A percentile compares a stretch with the other conserved stretches of the same genome.
phyloP scores from a whole-genome alignment of 2,113 vertebrate genomes.

The Callocephalon fimbriatum region DNA sequence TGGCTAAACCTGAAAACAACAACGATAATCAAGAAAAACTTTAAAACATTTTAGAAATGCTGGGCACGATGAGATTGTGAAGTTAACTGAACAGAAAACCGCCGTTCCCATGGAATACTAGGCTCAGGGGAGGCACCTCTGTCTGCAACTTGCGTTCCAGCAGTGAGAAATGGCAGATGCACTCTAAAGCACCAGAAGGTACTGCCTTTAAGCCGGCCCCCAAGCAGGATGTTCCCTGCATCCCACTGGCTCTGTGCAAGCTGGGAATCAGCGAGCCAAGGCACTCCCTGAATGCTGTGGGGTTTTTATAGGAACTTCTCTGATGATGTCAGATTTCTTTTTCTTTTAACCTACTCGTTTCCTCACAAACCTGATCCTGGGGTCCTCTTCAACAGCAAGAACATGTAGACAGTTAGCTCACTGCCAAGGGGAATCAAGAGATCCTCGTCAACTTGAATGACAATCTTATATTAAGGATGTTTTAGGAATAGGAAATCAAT shows the following conservation, averaged over 20 bases:
- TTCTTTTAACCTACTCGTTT: background rate
- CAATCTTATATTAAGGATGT: background rate
- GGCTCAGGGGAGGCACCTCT: background rate
- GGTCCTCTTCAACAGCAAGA: background rate
- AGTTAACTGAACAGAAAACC: background rate
- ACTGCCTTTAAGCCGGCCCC: background rate
- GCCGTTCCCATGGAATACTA: background rate
- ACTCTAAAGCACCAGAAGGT: background rate
- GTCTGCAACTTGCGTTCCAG: background rate
- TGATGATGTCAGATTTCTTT: background rate
- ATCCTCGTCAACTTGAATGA: background rate
- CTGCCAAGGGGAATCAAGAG: background rate
- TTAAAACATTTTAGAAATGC: background rate
- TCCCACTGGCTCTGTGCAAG: rapidly evolving
- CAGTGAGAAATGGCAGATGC: background rate
- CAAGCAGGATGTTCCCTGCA: background rate
- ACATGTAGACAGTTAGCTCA: background rate
- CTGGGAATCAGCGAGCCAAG: rapidly evolving
- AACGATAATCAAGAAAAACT: background rate
- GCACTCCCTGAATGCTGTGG: background rate
- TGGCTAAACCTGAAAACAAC: background rate
- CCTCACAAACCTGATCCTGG: background rate
- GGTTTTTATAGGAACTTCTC: background rate
- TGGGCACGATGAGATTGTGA: background rate
- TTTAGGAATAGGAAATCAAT: slow-evolving; percentile 39